Evolutionary conservation across 2,113 vertebrate genomes (phyloP).

Genomic region (Sander lucioperca): DNA sequence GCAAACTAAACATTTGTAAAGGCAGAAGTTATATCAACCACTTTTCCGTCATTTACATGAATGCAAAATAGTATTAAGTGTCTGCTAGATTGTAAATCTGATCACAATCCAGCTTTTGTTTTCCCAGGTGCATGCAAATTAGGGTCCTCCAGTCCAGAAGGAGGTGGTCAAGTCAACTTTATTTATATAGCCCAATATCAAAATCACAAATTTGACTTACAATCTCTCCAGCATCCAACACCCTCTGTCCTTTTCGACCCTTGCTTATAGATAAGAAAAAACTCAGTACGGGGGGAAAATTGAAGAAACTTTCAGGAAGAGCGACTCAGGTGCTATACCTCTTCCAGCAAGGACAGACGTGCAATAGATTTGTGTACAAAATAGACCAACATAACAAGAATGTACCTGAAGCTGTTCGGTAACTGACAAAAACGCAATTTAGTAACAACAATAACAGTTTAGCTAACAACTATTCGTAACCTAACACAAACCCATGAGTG

Average conservation of each 20-base stretch:
- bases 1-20: constrained; percentile 29
- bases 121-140: not conserved
- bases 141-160: not conserved
- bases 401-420: not conserved
- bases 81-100: not conserved
- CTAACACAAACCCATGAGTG: not conserved
- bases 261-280: too few species aligned
- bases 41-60: not conserved
- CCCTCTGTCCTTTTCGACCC: too few species aligned
- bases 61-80: not conserved
- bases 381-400: not conserved
- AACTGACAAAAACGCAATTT: not conserved
- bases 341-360: not conserved
- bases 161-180: not conserved
- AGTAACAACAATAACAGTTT: not conserved
- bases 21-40: not conserved
- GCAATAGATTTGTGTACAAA: not conserved
- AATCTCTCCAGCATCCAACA: not conserved
- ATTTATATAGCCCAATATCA: not conserved
- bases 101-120: not conserved
- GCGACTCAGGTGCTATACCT: too few species aligned
- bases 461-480: not conserved
- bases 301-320: too few species aligned
- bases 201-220: not conserved
- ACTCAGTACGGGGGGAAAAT: too few species aligned